A percentile compares a stretch with the other conserved stretches of the same genome.
These are phyloP conservation scores for Sebastes paucispinis DNA, from an alignment of 2,797 vertebrate species.

Conservation along the genomic window DNA sequence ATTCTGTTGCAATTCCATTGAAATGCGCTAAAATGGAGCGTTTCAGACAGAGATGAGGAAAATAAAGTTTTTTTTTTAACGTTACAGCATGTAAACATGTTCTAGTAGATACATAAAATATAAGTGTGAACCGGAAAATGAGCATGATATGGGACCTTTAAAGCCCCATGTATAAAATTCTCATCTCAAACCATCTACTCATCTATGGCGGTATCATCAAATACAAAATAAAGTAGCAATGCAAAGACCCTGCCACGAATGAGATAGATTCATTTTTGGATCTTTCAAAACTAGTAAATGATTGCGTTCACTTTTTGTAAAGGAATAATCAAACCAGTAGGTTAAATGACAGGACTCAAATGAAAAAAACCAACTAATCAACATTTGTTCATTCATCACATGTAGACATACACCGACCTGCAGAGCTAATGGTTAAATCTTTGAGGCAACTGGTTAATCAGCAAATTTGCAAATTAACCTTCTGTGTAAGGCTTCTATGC, in stretches of 20 bases:
- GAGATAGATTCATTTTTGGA: not conserved
- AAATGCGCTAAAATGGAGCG: too few relatives aligned
- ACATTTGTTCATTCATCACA: not conserved
- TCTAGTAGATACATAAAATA: too few relatives aligned
- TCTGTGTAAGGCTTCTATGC: not conserved
- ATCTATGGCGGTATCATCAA: not conserved
- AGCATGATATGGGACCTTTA: too few relatives aligned
- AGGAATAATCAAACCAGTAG: not conserved
- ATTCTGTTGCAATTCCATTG: too few relatives aligned
- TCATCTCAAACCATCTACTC: not conserved
- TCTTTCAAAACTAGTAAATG: not conserved
- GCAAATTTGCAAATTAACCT: not conserved
- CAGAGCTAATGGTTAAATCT: not conserved
- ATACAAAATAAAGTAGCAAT: not conserved
- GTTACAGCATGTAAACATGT: too few relatives aligned
- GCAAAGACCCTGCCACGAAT: not conserved
- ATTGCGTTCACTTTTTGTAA: not conserved
- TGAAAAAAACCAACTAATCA: not conserved
- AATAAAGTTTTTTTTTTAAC: too few relatives aligned
- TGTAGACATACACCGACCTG: not conserved
- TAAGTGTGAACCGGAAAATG: too few relatives aligned
- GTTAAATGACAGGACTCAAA: not conserved
- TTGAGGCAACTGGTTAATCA: not conserved
- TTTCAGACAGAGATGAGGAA: too few relatives aligned
- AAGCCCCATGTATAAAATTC: not conserved